These are phyloP conservation scores for Pangasianodon hypophthalmus DNA, from an alignment of 2,113 vertebrate species.

Conservation along the genomic window DNA sequence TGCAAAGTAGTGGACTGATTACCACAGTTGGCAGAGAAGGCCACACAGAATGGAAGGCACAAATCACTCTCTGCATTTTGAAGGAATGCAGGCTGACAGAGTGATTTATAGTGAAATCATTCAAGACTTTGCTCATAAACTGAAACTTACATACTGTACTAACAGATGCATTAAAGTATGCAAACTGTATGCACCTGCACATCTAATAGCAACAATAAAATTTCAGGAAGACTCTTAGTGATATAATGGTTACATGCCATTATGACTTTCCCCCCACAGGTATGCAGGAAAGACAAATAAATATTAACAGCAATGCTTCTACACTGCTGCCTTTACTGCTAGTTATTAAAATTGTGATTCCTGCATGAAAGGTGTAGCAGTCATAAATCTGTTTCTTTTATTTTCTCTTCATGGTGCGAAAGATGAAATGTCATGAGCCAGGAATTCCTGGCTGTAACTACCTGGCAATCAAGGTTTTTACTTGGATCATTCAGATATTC, in stretches of 20 bases:
- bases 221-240: neutral
- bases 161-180: constrained; percentile 32
- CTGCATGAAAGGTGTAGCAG: neutral
- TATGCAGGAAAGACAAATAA: neutral
- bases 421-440: neutral
- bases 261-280: neutral
- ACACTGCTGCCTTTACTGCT: neutral
- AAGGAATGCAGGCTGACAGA: neutral
- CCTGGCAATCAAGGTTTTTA: neutral
- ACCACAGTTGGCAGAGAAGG: constrained; percentile 49
- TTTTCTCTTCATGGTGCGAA: neutral
- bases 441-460: neutral
- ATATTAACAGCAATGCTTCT: neutral
- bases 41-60: constrained; percentile 35
- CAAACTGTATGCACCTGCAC: neutral
- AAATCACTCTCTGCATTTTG: constrained; percentile 36
- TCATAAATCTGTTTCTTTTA: neutral
- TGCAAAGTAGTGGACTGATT: constrained; percentile 44
- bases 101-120: constrained; percentile 15
- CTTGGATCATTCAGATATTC: neutral
- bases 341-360: neutral
- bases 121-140: constrained; percentile 3
- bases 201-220: neutral
- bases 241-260: neutral
- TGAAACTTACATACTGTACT: constrained; percentile 4